A percentile compares a stretch with the other conserved stretches of the same genome.
Evolutionary conservation across 1,140 invertebrate genomes (phyloP).

Genomic region (Mylabris phalerata): DNA sequence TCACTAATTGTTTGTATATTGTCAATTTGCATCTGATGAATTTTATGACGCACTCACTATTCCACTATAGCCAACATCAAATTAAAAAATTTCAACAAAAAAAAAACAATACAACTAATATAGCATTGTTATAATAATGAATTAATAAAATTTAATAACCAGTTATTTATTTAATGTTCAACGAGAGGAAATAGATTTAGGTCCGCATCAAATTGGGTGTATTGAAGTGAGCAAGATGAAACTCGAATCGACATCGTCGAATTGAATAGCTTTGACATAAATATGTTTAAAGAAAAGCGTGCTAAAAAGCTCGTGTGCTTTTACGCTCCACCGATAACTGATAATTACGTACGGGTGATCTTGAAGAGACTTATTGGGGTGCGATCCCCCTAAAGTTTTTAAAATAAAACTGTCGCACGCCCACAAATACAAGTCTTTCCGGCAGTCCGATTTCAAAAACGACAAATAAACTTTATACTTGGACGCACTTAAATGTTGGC

Average conservation of each 20-base stretch:
- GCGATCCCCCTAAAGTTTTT: constrained; percentile 24
- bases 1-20: constrained; percentile 42
- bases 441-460: constrained; percentile 28
- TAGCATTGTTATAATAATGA: no score
- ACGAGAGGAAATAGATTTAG: constrained; percentile 4
- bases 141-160: no score
- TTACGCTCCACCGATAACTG: constrained; percentile 38
- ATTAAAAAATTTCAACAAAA: constrained; percentile 18
- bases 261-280: constrained; percentile 19
- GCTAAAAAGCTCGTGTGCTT: constrained; percentile 37
- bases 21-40: constrained; percentile 42
- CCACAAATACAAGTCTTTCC: constrained; percentile 31
- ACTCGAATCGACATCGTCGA: constrained; percentile 11
- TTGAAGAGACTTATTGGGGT: constrained; percentile 36
- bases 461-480: constrained; percentile 42
- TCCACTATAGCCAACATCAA: constrained; percentile 11
- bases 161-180: constrained; percentile 8
- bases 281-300: constrained; percentile 33
- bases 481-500: constrained; percentile 34
- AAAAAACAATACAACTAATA: background rate
- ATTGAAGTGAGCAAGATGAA: constrained; percentile 9
- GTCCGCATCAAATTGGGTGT: constrained; percentile 9
- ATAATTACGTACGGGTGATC: constrained; percentile 43
- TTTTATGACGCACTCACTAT: constrained; percentile 27
- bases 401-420: constrained; percentile 39